Evolutionary conservation across 2,113 vertebrate genomes (phyloP), one percentile per base, ranked within the genome.

Genomic region (Galeopterus variegatus): DNA sequence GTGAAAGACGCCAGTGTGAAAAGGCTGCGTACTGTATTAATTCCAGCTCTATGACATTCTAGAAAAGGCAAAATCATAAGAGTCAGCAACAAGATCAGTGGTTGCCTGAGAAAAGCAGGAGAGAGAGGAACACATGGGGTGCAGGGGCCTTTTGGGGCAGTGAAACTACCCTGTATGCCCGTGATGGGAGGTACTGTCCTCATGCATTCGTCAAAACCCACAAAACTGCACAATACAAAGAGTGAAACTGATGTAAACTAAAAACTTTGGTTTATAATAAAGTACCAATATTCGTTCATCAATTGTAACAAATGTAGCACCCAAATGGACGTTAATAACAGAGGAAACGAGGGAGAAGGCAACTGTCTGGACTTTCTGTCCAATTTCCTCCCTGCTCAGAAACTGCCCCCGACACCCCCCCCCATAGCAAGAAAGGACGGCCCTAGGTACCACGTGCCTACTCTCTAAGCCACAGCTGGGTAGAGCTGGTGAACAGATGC

Each of bases 391-490:
- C 33, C 36, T 17, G 54, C 13, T 14, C 41, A 23, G 14, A 73
- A 81, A 17, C 52, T 41, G 41, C 41, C 41, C 41, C 41, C 21
- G 4, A 0, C 15, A 33, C 33, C 8, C 11, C 36, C 33, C 8
- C 11, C 52, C 24, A 4, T 4, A 3, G 58, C 36, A 72, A 36
- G 65, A 18, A 65, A n/a, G 50, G 50, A 8, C 41, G 10, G 75
- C 81, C 5, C 1, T 7, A 64, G 65, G 58, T 6, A 0, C 64
- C 54, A 2, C 0, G 14, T 0, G 4, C 19, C 26, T 9, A 0
- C 65, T 28, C 76, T 33, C 36, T 3, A 5, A 15, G 54, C 21
- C 88, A 33, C 24, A 9, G 41, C 0, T 3, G 26, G 8, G 62
- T 1, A 3, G n/a, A 62, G 2, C 12, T 0, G 31, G 23, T 0